Conservation (phyloP, 92 coral and sea anemone species). For the Nematostella vectensis region DNA sequence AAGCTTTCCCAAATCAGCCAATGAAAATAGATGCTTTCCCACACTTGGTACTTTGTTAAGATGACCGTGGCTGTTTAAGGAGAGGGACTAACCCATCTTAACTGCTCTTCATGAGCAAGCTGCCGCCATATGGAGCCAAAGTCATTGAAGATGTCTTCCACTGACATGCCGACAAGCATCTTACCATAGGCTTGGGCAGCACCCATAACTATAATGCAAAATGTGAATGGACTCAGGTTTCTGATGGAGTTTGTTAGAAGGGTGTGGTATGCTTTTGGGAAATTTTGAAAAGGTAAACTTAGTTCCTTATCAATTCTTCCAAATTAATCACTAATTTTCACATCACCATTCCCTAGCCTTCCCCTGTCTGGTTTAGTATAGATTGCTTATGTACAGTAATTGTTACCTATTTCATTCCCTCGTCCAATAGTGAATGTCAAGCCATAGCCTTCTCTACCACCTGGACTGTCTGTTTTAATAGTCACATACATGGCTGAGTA, state of each 20-base stretch:
- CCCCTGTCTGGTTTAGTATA: too few relatives aligned
- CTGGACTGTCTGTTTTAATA: constrained; percentile 58
- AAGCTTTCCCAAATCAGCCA: too few relatives aligned
- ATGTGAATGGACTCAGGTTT: not conserved
- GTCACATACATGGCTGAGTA: constrained; percentile 86
- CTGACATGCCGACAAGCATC: constrained; percentile 51
- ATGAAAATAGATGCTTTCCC: too few relatives aligned
- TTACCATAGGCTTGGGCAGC: constrained; percentile 64
- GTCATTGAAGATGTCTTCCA: constrained; percentile 72
- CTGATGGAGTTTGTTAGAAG: not conserved
- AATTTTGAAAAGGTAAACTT: too few relatives aligned
- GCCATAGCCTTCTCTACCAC: constrained; percentile 69
- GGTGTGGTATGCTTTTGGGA: too few relatives aligned
- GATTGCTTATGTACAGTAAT: too few relatives aligned
- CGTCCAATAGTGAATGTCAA: constrained; percentile 87
- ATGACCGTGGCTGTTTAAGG: too few relatives aligned
- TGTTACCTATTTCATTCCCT: constrained; percentile 94
- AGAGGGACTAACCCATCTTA: constrained; percentile 98
- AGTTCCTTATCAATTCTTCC: too few relatives aligned
- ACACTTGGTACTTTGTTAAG: too few relatives aligned
- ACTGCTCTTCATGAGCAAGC: constrained; percentile 74
- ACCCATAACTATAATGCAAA: constrained; percentile 30
- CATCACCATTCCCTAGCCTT: too few relatives aligned
- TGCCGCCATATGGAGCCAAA: constrained; percentile 85
- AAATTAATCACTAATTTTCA: too few relatives aligned